Conservation (phyloP, 2,888 invertebrate species). For the Mesopsocus fuscifrons region DNA sequence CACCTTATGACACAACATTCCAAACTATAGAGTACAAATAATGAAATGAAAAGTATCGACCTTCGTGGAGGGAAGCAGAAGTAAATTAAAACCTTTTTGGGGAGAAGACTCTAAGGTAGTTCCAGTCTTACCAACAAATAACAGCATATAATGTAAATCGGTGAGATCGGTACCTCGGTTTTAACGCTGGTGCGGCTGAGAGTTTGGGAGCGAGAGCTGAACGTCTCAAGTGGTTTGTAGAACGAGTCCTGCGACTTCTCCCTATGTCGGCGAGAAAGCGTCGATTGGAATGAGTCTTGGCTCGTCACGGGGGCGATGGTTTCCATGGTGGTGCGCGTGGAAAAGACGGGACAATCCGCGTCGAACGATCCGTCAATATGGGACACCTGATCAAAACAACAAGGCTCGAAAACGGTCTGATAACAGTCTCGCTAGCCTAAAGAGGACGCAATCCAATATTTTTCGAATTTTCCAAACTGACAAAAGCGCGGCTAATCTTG, state of each 20-base stretch:
- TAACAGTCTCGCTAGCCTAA: too few relatives aligned
- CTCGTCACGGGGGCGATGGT: conserved; percentile 3
- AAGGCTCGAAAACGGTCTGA: too few relatives aligned
- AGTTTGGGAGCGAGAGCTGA: not conserved
- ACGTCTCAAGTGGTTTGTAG: conserved; percentile 5
- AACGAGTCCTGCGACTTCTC: conserved; percentile 8
- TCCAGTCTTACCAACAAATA: too few relatives aligned
- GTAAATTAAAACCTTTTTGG: too few relatives aligned
- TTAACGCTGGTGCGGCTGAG: conserved; percentile 1
- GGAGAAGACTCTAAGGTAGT: too few relatives aligned
- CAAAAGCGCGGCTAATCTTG: too few relatives aligned
- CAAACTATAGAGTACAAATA: too few relatives aligned
- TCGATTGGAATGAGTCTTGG: conserved; percentile 8
- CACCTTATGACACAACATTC: not conserved
- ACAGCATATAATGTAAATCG: too few relatives aligned
- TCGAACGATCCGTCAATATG: conserved; percentile 9
- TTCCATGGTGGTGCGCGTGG: conserved; percentile 7
- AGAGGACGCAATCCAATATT: too few relatives aligned
- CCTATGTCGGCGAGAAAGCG: conserved; percentile 1
- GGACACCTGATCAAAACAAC: not conserved
- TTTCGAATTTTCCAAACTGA: too few relatives aligned
- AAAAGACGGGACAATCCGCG: conserved; percentile 4
- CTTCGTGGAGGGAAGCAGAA: too few relatives aligned
- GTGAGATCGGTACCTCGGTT: not conserved
- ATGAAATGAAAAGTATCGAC: too few relatives aligned